A percentile compares a stretch with the other conserved stretches of the same genome.
phyloP scores from a whole-genome alignment of 2,113 vertebrate genomes.

The Emberiza fucata region DNA sequence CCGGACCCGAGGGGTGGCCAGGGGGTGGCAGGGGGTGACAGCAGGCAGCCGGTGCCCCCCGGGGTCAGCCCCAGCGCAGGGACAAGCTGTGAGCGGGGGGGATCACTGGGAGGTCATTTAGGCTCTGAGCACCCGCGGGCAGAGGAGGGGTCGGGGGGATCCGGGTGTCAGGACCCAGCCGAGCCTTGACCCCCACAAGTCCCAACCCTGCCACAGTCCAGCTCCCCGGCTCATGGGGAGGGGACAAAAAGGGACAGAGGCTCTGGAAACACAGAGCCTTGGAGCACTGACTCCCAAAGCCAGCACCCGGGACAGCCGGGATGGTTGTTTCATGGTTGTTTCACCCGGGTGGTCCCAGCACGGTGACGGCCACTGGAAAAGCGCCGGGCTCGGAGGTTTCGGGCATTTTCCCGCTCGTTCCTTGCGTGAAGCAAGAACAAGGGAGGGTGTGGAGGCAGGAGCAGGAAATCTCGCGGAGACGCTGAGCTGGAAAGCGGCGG shows the following conservation, averaged over 20 bases:
- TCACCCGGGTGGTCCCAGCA: background rate
- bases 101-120: background rate
- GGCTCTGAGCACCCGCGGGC: background rate
- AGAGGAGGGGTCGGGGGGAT: background rate
- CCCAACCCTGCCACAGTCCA: background rate
- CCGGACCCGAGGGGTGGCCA: accelerated
- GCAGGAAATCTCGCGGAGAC: background rate
- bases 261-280: background rate
- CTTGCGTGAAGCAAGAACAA: background rate
- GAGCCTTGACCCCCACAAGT: background rate
- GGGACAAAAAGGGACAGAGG: background rate
- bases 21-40: background rate
- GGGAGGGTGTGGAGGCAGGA: background rate
- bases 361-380: background rate
- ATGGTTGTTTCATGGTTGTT: too few species aligned
- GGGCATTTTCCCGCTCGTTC: background rate
- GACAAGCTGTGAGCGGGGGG: background rate
- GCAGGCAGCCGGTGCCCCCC: background rate
- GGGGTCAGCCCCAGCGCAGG: accelerated
- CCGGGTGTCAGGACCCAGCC: background rate
- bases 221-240: background rate
- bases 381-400: background rate
- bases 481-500: background rate
- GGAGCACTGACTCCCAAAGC: background rate
- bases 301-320: accelerated